Conservation (phyloP, 2,888 invertebrate genomes). For the Venusia cambrica region DNA sequence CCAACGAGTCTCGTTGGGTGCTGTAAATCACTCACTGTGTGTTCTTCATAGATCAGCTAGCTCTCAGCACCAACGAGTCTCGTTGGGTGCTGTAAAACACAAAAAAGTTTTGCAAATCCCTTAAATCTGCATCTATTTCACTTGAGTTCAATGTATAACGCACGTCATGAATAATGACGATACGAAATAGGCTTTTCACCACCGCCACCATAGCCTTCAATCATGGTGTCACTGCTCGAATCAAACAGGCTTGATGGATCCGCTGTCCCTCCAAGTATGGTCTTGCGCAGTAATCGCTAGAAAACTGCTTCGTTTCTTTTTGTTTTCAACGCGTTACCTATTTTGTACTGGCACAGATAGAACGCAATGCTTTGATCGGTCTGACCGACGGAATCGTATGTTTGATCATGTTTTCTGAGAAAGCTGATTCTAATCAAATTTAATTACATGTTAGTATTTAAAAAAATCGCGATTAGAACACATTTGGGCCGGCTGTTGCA, state of each 20-base stretch:
- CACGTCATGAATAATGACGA: conserved; percentile 13
- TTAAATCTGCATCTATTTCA: no score
- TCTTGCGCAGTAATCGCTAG: conserved; percentile 20
- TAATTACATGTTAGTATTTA: no score
- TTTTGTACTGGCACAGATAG: conserved; percentile 13
- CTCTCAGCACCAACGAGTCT: no score
- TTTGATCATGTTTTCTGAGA: conserved; percentile 5
- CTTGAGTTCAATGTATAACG: conserved; percentile 2
- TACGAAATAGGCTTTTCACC: conserved; percentile 30
- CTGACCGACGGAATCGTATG: conserved; percentile 8
- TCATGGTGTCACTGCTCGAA: conserved; percentile 42
- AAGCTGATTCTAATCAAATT: no score
- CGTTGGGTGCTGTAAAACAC: no score
- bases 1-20: no score
- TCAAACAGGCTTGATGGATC: conserved; percentile 32
- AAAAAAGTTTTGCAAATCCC: no score
- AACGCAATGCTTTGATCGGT: conserved; percentile 19
- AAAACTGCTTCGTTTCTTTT: conserved; percentile 23
- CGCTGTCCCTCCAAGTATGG: conserved; percentile 41
- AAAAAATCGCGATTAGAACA: no score
- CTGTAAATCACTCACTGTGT: no score
- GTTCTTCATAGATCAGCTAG: no score
- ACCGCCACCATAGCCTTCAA: conserved; percentile 30
- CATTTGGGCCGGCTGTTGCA: no score
- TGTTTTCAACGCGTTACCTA: conserved; percentile 15